Evolutionary conservation across 2,797 vertebrate genomes (phyloP).

Genomic region (Centroberyx gerrardi): DNA sequence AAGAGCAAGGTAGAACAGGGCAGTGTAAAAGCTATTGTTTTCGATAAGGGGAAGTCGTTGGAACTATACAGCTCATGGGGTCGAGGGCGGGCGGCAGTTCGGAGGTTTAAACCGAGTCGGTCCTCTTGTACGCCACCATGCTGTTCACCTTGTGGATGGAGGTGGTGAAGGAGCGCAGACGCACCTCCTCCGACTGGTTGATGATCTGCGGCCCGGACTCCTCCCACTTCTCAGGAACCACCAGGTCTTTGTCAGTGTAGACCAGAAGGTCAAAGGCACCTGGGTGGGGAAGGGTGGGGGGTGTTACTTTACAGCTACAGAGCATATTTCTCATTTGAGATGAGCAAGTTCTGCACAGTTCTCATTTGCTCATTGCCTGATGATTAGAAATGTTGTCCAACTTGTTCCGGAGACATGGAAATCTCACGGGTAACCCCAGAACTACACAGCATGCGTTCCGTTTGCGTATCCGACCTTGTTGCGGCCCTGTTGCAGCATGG

Average conservation of each 20-base stretch:
- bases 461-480: no score
- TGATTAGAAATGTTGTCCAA: no score
- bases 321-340: no score
- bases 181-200: constrained; percentile 94
- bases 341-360: no score
- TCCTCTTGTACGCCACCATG: constrained; percentile 93
- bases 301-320: no score
- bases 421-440: no score
- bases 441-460: no score
- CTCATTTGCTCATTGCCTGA: no score
- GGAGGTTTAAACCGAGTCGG: constrained; percentile 76
- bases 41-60: constrained; percentile 2
- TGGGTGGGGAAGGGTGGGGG: constrained; percentile 53
- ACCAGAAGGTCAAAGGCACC: constrained; percentile 97
- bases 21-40: constrained; percentile 28
- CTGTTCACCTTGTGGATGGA: constrained; percentile 97
- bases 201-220: constrained; percentile 96
- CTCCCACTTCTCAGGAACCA: constrained; percentile 96
- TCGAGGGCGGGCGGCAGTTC: no score
- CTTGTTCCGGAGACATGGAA: no score
- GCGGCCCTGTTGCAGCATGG: no score
- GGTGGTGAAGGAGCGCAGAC: constrained; percentile 95
- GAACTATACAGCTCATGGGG: constrained; percentile 1
- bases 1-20: constrained; percentile 20
- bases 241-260: constrained; percentile 95